These are phyloP conservation scores for Microtus oregoni DNA, from an alignment of 2,113 vertebrate species.

Conservation along the genomic window DNA sequence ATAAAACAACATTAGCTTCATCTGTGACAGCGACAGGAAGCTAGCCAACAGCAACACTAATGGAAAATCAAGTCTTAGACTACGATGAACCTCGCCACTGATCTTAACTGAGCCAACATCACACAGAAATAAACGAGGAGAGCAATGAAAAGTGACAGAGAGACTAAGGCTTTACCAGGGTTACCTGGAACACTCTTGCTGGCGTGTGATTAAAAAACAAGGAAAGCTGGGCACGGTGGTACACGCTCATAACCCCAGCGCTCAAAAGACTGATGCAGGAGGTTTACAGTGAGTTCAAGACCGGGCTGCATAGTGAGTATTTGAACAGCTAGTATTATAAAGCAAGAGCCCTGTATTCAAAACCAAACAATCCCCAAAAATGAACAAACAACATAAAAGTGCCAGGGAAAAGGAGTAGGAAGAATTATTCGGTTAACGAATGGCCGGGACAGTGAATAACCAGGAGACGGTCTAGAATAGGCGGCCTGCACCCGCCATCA, in stretches of 20 bases:
- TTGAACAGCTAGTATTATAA: neutral
- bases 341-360: neutral
- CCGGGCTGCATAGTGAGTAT: neutral
- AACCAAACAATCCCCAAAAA: neutral
- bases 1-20: neutral
- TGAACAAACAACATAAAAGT: neutral
- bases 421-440: neutral
- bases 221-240: neutral
- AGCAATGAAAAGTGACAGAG: neutral
- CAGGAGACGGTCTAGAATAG: neutral
- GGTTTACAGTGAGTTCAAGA: neutral
- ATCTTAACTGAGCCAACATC: neutral
- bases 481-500: fast-evolving
- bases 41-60: neutral
- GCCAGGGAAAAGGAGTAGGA: neutral
- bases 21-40: neutral
- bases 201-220: neutral
- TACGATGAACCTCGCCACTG: neutral
- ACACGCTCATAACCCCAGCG: neutral
- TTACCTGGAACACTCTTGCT: neutral
- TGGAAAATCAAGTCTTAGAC: neutral
- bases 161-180: neutral
- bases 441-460: neutral
- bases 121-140: conserved; percentile 6
- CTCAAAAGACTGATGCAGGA: neutral